Conservation (phyloP, 37 sponge, comb jelly and placozoan species). For the Geodia barretti region DNA sequence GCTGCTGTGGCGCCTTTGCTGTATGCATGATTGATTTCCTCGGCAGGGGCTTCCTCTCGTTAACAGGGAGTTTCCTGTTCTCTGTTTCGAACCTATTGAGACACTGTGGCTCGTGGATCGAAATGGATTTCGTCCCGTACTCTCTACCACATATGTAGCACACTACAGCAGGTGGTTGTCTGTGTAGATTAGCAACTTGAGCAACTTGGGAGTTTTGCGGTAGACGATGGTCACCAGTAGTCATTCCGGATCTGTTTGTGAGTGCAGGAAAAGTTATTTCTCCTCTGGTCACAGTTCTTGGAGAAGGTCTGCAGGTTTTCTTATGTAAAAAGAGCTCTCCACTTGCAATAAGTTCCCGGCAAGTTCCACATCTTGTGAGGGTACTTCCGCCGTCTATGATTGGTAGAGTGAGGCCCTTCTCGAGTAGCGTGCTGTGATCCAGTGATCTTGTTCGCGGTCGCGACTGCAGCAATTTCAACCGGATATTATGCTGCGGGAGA, state of each 20-base stretch:
- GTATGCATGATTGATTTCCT: slow-evolving; percentile 18
- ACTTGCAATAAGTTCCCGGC: no score
- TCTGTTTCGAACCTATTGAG: slow-evolving; percentile 61
- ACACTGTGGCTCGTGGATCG: slow-evolving; percentile 85
- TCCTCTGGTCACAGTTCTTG: background rate
- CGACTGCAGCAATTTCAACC: background rate
- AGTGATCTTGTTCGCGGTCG: slow-evolving; percentile 16
- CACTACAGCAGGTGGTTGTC: slow-evolving; percentile 42
- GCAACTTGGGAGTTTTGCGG: background rate
- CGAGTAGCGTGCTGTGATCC: background rate
- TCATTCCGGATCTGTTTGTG: background rate
- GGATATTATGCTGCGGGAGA: background rate
- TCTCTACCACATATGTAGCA: slow-evolving; percentile 87
- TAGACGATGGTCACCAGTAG: background rate
- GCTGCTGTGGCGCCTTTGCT: background rate
- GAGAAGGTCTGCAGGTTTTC: background rate
- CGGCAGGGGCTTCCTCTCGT: slow-evolving; percentile 52
- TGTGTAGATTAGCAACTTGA: background rate
- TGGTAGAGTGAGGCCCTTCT: background rate
- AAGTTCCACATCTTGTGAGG: background rate
- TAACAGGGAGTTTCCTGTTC: slow-evolving; percentile 53
- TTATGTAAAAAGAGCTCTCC: background rate
- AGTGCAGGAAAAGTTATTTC: slow-evolving; percentile 13
- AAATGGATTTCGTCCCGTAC: slow-evolving; percentile 69
- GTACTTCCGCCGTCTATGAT: background rate